Conservation (phyloP, 2,797 vertebrate species). For the Sebastes jordani region DNA sequence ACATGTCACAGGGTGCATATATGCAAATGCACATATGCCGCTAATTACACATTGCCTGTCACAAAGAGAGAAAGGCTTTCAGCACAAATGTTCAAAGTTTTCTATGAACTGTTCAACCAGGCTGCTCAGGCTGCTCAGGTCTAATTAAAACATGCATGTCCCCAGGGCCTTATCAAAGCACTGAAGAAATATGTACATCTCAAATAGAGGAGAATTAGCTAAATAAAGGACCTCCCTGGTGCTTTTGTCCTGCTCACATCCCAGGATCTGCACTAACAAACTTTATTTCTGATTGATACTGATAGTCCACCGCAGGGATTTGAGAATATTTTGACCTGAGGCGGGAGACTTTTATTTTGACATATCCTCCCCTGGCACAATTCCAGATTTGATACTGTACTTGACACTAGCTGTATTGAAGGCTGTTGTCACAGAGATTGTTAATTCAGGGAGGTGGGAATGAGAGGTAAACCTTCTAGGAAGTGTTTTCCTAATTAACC, state of each 20-base stretch:
- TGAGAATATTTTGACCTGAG: slow-evolving; percentile 77
- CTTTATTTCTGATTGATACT: slow-evolving; percentile 75
- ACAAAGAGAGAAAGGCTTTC: slow-evolving; percentile 72
- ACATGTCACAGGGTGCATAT: slow-evolving; percentile 79
- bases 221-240: slow-evolving; percentile 77
- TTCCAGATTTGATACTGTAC: slow-evolving; percentile 61
- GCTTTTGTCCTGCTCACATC: slow-evolving; percentile 71
- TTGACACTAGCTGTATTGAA: slow-evolving; percentile 68
- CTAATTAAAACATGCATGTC: slow-evolving; percentile 78
- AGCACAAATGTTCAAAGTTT: slow-evolving; percentile 77
- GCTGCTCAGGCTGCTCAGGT: slow-evolving; percentile 72
- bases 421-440: slow-evolving; percentile 58
- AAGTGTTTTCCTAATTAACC: slow-evolving; percentile 72
- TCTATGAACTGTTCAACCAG: slow-evolving; percentile 75
- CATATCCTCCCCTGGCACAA: slow-evolving; percentile 73
- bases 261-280: slow-evolving; percentile 57
- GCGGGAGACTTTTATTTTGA: slow-evolving; percentile 79
- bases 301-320: slow-evolving; percentile 71
- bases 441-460: slow-evolving; percentile 73
- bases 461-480: slow-evolving; percentile 69
- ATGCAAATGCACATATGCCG: slow-evolving; percentile 82
- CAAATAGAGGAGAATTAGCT: slow-evolving; percentile 78
- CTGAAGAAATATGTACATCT: slow-evolving; percentile 78
- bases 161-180: slow-evolving; percentile 79
- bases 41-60: slow-evolving; percentile 81